Percentiles rank a stretch among this genome's conserved stretches.
These are phyloP conservation scores for Sitta europaea DNA, from an alignment of 2,113 vertebrate genomes.

Conservation along the genomic window DNA sequence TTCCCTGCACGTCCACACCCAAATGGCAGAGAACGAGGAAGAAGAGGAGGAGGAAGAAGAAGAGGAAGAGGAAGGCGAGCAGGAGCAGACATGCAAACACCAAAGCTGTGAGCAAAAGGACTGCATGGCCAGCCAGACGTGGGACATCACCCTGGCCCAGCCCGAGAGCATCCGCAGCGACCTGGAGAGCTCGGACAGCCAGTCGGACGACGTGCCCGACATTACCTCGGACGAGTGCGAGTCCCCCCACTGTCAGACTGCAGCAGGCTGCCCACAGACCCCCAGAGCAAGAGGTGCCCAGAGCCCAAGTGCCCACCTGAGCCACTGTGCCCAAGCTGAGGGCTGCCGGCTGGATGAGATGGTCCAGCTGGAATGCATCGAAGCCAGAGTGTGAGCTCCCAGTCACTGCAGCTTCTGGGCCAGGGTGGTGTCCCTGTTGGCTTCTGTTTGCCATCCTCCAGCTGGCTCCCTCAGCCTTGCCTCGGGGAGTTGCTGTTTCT, in stretches of 20 bases:
- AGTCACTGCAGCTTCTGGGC: slow-evolving; percentile 43
- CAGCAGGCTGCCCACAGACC: slow-evolving; percentile 61
- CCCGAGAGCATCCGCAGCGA: slow-evolving; percentile 98
- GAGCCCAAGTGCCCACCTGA: slow-evolving; percentile 79
- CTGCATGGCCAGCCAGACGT: slow-evolving; percentile 68
- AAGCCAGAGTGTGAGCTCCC: slow-evolving; percentile 71
- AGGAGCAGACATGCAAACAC: slow-evolving; percentile 76
- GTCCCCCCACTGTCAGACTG: slow-evolving; percentile 79
- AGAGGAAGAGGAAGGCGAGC: slow-evolving; percentile 57
- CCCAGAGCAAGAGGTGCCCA: slow-evolving; percentile 66
- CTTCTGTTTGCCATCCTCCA: slow-evolving; percentile 36
- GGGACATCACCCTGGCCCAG: slow-evolving; percentile 94
- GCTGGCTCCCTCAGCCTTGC: slow-evolving; percentile 28
- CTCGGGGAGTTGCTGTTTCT: slow-evolving; percentile 64
- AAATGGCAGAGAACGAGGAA: slow-evolving; percentile 77
- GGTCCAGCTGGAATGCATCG: slow-evolving; percentile 72
- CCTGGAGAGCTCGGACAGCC: slow-evolving; percentile 96
- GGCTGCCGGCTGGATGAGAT: slow-evolving; percentile 63
- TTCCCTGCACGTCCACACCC: slow-evolving; percentile 80
- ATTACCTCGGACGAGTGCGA: slow-evolving; percentile 93
- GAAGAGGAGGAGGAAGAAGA: slow-evolving; percentile 28
- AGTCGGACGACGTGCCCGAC: slow-evolving; percentile 95
- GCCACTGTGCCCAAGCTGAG: slow-evolving; percentile 72
- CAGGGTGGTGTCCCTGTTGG: not conserved
- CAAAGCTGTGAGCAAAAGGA: slow-evolving; percentile 78